Evolutionary conservation across 2,797 vertebrate species (phyloP), one percentile per base, ranked within the genome.

Genomic region (Huso huso): DNA sequence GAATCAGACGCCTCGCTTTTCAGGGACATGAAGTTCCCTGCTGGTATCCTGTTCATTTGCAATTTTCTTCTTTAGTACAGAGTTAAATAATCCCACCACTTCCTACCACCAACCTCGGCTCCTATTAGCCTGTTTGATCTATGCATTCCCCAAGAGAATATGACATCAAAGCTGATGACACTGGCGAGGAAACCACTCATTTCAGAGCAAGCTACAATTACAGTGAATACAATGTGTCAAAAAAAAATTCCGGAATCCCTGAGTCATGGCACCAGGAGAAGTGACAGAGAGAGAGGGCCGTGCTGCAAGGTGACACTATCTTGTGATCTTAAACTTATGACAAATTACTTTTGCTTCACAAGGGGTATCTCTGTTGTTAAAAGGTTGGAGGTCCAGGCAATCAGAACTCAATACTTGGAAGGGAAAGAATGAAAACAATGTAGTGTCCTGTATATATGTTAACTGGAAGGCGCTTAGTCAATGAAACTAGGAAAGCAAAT

Each of bases 161-260:
- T 48, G 72, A 64, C 66, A 57, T 63, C 66, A 70, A 73, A 70
- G 64, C 62, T 8, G 67, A 77, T 77, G 81, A 84, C 72, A 78
- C 52, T 51, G 76, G 73, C 49, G 58, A 69, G 75, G 55, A 73
- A 68, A 69, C 59, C 4, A 8, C 62, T 66, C 68, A 52, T 71
- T 71, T 71, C 73, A 76, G 48, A 62, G 64, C 74, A 71, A 79
- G 75, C 73, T 86, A 86, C 72, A 67, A 73, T 89, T 88, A 82
- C 84, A 80, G 70, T 68, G 75, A 72, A 87, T 74, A 83, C 81
- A 86, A 83, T 77, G 79, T 85, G 84, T 75, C 75, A 78, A 71
- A 74, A 77, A 74, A 69, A 64, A 37, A 78, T 67, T 59, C 53
- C 62, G 66, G 72, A 76, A 81, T 76, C 73, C 66, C 61, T 72